phyloP scores from a whole-genome alignment of 2,113 vertebrate species.

The Eulemur macaco region DNA sequence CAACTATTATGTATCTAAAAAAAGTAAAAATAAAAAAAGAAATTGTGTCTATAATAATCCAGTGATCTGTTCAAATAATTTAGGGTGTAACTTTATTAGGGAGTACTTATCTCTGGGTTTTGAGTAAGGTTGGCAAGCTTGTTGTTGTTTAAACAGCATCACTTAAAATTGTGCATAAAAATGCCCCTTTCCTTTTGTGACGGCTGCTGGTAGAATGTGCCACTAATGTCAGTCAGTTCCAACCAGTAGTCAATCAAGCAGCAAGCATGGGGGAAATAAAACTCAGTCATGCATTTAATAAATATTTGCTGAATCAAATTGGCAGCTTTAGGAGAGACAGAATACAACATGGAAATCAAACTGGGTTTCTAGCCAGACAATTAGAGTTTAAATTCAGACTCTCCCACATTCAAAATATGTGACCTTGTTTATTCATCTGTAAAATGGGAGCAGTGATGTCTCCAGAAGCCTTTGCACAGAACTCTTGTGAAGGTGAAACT shows the following conservation, averaged over 20 bases:
- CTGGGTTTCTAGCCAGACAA: not conserved
- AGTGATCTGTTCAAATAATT: not conserved
- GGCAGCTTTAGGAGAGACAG: not conserved
- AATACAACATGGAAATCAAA: not conserved
- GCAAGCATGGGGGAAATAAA: constrained; percentile 35
- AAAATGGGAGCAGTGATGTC: not conserved
- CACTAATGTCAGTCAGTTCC: not conserved
- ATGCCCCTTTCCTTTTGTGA: not conserved
- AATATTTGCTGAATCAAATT: constrained; percentile 59
- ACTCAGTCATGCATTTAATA: constrained; percentile 52
- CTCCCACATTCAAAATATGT: not conserved
- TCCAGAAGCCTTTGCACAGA: not conserved
- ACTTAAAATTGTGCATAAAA: not conserved
- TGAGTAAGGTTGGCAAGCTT: not conserved
- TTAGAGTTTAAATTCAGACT: not conserved
- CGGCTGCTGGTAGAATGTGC: not conserved
- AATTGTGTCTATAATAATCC: not conserved
- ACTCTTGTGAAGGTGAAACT: not conserved
- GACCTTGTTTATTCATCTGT: not conserved
- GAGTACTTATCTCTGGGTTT: not conserved
- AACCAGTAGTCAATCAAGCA: constrained; percentile 30
- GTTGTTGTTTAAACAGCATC: not conserved
- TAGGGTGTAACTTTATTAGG: not conserved
- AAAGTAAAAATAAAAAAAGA: not conserved
- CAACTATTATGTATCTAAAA: not conserved